Percentiles rank a stretch among this genome's conserved stretches.
phyloP scores from a whole-genome alignment of 2,888 invertebrate species.

The Zonitis immaculata region DNA sequence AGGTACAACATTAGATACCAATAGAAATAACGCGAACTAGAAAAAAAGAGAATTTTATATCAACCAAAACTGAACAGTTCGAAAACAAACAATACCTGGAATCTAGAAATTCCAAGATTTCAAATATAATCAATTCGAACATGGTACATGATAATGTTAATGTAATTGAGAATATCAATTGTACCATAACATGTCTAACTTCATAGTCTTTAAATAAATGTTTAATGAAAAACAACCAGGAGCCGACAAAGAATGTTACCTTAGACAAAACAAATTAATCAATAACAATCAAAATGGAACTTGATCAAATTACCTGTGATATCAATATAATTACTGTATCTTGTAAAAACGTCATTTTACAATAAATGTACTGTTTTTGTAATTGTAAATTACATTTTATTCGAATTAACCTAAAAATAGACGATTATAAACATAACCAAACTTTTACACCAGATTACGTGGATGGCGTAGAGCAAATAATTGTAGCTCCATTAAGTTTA shows the following conservation, averaged over 20 bases:
- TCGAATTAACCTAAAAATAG: background rate
- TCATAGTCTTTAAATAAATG: conserved; percentile 97
- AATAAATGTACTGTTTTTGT: too few relatives aligned
- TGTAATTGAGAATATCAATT: conserved; percentile 92
- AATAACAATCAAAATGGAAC: background rate
- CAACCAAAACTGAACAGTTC: too few relatives aligned
- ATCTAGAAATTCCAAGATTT: conserved; percentile 91
- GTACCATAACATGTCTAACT: conserved; percentile 89
- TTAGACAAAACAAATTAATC: conserved; percentile 48
- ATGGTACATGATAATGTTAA: conserved; percentile 96
- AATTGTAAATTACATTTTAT: background rate
- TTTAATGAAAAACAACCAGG: conserved; percentile 98
- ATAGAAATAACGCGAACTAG: conserved; percentile 85
- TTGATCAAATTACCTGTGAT: conserved; percentile 49
- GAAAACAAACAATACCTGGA: conserved; percentile 61
- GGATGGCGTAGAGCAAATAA: too few relatives aligned
- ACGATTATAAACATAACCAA: background rate
- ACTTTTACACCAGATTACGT: too few relatives aligned
- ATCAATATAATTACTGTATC: conserved; percentile 79
- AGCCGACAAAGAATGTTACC: conserved; percentile 92
- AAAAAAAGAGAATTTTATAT: conserved; percentile 26
- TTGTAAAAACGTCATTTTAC: conserved; percentile 73
- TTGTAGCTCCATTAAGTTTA: too few relatives aligned
- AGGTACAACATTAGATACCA: conserved; percentile 92
- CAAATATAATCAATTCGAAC: conserved; percentile 99